Conservation (phyloP, 2,888 invertebrate genomes). For the Eremobia ochroleuca region DNA sequence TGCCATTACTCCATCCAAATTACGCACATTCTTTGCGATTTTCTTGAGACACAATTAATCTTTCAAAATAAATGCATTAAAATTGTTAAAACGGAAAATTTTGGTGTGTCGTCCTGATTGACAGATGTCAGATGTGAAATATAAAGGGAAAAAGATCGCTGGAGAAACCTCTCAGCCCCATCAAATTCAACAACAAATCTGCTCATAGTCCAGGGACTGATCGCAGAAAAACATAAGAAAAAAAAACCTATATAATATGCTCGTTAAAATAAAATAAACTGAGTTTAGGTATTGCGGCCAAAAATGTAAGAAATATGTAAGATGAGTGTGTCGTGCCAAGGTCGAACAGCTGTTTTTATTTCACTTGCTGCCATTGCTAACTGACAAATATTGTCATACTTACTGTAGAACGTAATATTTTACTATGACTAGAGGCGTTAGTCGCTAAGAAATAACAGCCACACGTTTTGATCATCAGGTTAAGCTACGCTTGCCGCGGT, state of each 20-base stretch:
- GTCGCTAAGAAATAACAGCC: too few relatives aligned
- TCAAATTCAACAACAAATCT: neutral
- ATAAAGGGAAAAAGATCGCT: neutral
- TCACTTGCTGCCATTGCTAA: slow-evolving; percentile 34
- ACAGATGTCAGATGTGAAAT: too few relatives aligned
- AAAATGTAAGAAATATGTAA: slow-evolving; percentile 50
- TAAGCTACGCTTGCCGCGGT: too few relatives aligned
- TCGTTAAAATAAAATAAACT: slow-evolving; percentile 29
- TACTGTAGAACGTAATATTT: too few relatives aligned
- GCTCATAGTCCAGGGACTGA: neutral
- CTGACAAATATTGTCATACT: slow-evolving; percentile 36
- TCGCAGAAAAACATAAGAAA: neutral
- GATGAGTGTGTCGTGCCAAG: slow-evolving; percentile 52
- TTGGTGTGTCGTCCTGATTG: too few relatives aligned
- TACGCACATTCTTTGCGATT: too few relatives aligned
- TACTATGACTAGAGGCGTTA: too few relatives aligned
- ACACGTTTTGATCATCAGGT: too few relatives aligned
- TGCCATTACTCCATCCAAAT: too few relatives aligned
- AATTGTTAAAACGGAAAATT: too few relatives aligned
- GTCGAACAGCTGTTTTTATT: slow-evolving; percentile 61
- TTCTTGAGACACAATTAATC: too few relatives aligned
- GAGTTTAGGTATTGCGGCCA: slow-evolving; percentile 17
- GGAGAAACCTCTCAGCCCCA: neutral
- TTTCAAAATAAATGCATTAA: too few relatives aligned
- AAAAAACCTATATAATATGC: neutral